Conservation (phyloP, 2,888 invertebrate genomes). For the Dasypolia templi region DNA sequence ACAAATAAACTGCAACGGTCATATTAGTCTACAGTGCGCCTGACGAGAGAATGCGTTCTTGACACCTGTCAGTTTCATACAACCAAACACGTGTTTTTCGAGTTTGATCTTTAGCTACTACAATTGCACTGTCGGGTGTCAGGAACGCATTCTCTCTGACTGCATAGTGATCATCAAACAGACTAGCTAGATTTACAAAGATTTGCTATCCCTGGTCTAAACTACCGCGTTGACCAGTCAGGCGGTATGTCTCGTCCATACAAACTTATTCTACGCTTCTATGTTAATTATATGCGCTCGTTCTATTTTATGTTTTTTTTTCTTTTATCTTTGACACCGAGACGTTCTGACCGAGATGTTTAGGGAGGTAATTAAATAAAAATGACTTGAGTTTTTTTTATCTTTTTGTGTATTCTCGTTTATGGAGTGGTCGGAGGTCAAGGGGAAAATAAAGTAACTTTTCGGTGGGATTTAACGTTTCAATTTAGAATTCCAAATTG, state of each 20-base stretch:
- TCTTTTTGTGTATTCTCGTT: conserved; percentile 47
- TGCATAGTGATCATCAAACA: neutral
- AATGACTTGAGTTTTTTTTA: conserved; percentile 59
- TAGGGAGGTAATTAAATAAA: conserved; percentile 63
- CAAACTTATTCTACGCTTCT: conserved; percentile 38
- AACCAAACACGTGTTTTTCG: too few relatives aligned
- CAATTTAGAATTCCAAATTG: conserved; percentile 36
- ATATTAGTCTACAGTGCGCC: too few relatives aligned
- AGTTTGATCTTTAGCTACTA: too few relatives aligned
- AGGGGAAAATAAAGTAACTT: conserved; percentile 44
- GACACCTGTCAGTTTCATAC: too few relatives aligned
- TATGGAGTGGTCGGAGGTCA: conserved; percentile 53
- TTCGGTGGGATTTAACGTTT: conserved; percentile 32
- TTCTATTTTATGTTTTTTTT: conserved; percentile 56
- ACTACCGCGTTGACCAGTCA: conserved; percentile 21
- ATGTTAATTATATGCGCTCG: conserved; percentile 57
- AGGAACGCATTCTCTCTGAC: too few relatives aligned
- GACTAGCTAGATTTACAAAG: neutral
- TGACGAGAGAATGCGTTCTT: too few relatives aligned
- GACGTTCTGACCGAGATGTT: conserved; percentile 59
- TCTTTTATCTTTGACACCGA: conserved; percentile 61
- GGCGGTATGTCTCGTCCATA: conserved; percentile 23
- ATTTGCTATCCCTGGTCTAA: conserved; percentile 7
- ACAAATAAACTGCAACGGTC: too few relatives aligned
- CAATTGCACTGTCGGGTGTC: too few relatives aligned